phyloP scores from a whole-genome alignment of 2,888 invertebrate species.

The Anorthoa munda region DNA sequence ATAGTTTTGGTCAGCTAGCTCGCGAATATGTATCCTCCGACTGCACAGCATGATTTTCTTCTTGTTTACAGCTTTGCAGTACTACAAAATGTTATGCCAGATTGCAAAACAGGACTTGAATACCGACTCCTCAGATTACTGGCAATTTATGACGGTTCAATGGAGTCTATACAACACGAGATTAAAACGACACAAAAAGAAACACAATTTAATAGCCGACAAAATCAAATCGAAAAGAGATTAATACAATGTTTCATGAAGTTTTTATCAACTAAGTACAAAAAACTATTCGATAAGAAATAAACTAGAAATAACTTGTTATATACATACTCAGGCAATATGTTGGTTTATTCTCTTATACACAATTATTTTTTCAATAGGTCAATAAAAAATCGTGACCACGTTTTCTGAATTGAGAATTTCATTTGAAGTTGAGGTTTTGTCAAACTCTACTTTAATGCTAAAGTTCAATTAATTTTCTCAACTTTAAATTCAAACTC shows the following conservation, averaged over 20 bases:
- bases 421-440: neutral
- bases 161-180: neutral
- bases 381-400: too few species aligned
- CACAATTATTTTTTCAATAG: neutral
- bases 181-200: slow-evolving; percentile 1
- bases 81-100: neutral
- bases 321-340: neutral
- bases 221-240: slow-evolving; percentile 53
- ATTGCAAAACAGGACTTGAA: neutral
- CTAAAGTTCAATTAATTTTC: too few species aligned
- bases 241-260: slow-evolving; percentile 56
- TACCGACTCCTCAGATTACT: neutral
- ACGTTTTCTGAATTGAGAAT: neutral
- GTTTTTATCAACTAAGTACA: slow-evolving; percentile 57
- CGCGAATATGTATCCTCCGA: too few species aligned
- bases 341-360: neutral
- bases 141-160: neutral
- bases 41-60: too few species aligned
- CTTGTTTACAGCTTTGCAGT: too few species aligned
- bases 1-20: too few species aligned
- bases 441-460: neutral
- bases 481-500: neutral
- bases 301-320: slow-evolving; percentile 15
- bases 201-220: slow-evolving; percentile 34
- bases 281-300: slow-evolving; percentile 54